A percentile compares a stretch with the other conserved stretches of the same genome.
Conservation (phyloP, 2,888 invertebrate species). For the Anoncus sp. region DNA sequence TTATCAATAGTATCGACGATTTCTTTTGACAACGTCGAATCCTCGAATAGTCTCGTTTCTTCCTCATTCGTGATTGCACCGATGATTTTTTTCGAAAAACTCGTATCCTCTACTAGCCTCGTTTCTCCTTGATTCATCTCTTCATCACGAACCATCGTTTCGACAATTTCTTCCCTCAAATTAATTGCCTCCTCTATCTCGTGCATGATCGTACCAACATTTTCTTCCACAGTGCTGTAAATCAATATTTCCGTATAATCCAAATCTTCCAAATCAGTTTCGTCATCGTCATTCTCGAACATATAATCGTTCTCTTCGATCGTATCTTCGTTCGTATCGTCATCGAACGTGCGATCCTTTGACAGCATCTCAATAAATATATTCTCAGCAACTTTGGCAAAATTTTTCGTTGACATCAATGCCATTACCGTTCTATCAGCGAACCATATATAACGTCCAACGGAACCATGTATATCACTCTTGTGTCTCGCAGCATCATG, state of each 20-base stretch:
- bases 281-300: background rate
- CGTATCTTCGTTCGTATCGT: conserved; percentile 2
- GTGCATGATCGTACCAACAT: too few species aligned
- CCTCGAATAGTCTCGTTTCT: background rate
- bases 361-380: conserved; percentile 49
- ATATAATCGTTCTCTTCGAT: background rate
- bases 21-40: background rate
- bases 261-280: background rate
- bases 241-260: conserved; percentile 12
- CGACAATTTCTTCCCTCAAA: conserved; percentile 1
- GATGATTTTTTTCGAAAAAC: background rate
- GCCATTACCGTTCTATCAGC: conserved; percentile 65
- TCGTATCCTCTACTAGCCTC: background rate
- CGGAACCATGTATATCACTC: conserved; percentile 68
- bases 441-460: conserved; percentile 72
- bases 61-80: background rate
- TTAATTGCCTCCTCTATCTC: background rate
- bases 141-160: too few species aligned
- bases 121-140: background rate
- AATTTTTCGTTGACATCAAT: conserved; percentile 40
- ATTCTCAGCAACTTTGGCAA: conserved; percentile 40
- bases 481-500: conserved; percentile 70
- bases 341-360: background rate
- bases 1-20: background rate
- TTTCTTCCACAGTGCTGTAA: background rate